These are phyloP conservation scores for Conomelus anceps DNA, from an alignment of 2,888 invertebrate genomes.

Conservation along the genomic window DNA sequence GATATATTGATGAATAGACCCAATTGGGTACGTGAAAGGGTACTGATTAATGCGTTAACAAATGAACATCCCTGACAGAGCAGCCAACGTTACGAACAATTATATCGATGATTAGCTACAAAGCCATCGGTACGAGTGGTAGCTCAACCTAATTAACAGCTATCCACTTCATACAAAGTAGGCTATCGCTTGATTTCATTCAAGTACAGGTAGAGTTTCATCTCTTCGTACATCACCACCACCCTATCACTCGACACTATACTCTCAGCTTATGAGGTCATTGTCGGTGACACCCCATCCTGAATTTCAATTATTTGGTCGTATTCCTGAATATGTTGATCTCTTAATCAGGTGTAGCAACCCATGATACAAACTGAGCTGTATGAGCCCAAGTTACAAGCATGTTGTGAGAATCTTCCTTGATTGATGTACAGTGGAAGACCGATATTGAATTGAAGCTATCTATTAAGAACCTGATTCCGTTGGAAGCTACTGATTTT, in stretches of 20 bases:
- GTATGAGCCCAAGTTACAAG: too few species aligned
- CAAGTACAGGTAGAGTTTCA: too few species aligned
- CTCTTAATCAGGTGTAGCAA: not conserved
- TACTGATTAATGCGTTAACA: not conserved
- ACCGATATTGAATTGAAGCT: too few species aligned
- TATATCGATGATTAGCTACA: not conserved
- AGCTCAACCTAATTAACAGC: not conserved
- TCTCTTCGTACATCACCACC: not conserved
- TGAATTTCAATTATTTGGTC: not conserved
- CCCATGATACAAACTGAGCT: not conserved
- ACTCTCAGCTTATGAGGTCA: not conserved
- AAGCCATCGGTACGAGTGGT: not conserved
- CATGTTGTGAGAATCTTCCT: too few species aligned
- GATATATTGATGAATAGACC: not conserved
- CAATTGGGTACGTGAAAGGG: not conserved
- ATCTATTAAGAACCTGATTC: too few species aligned
- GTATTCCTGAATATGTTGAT: not conserved
- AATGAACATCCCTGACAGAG: too few species aligned
- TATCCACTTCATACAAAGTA: not conserved
- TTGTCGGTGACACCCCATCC: not conserved
- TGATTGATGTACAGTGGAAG: too few species aligned
- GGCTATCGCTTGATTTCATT: not conserved
- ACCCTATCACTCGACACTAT: not conserved
- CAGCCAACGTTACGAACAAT: not conserved
- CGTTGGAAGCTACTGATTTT: too few species aligned